phyloP scores from a whole-genome alignment of 2,888 invertebrate genomes.

The Limnephilus marmoratus region DNA sequence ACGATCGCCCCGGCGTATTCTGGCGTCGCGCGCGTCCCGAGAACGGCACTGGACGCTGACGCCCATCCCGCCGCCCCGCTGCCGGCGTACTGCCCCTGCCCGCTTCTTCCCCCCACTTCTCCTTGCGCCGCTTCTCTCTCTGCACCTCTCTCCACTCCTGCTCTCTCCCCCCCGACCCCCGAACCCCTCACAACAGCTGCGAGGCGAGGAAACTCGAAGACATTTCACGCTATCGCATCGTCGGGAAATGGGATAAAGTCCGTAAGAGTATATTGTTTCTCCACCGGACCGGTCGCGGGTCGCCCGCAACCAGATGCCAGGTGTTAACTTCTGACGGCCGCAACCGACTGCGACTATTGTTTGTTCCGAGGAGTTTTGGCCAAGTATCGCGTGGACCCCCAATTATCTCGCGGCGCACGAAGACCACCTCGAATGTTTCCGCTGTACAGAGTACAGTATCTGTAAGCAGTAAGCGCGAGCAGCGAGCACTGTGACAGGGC shows the following conservation, averaged over 20 bases:
- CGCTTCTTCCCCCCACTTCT: conserved; percentile 69
- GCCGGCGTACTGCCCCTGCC: conserved; percentile 59
- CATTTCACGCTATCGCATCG: neutral
- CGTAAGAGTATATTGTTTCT: neutral
- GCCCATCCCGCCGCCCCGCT: conserved; percentile 63
- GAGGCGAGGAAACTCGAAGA: conserved; percentile 33
- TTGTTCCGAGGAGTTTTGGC: conserved; percentile 25
- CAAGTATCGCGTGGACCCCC: conserved; percentile 27
- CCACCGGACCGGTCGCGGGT: neutral
- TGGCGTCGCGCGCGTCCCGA: conserved; percentile 77
- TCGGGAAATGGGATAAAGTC: conserved; percentile 11
- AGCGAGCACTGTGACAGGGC: neutral
- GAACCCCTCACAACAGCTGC: conserved; percentile 63
- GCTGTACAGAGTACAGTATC: neutral
- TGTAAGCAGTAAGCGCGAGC: neutral
- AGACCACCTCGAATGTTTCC: neutral
- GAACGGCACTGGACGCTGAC: conserved; percentile 69
- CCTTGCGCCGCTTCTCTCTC: conserved; percentile 67
- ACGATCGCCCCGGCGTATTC: conserved; percentile 34
- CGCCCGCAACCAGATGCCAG: neutral
- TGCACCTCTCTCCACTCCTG: conserved; percentile 67
- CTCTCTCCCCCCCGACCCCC: conserved; percentile 66
- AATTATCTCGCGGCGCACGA: neutral
- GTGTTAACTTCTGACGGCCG: conserved; percentile 10
- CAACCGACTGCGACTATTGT: conserved; percentile 5